Evolutionary conservation across 2,113 vertebrate genomes (phyloP).

Genomic region (Rhadina sibilatrix): DNA sequence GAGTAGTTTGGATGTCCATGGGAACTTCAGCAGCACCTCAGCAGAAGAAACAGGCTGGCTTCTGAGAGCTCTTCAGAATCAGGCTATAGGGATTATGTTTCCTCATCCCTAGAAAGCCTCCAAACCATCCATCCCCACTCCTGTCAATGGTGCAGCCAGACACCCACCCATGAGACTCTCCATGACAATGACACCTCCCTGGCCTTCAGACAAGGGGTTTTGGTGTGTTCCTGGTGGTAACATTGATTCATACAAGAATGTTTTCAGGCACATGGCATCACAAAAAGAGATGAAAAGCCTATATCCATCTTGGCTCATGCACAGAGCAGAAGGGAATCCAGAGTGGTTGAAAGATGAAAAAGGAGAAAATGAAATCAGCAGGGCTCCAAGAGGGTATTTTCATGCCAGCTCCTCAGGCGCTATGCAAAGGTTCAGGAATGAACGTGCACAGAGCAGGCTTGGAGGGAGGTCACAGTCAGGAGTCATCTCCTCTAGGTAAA

Average conservation of each 20-base stretch:
- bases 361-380: not conserved
- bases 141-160: not conserved
- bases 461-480: not conserved
- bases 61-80: not conserved
- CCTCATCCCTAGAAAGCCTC: not conserved
- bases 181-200: not conserved
- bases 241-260: not conserved
- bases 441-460: not conserved
- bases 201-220: not conserved
- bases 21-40: not conserved
- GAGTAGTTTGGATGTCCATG: not conserved
- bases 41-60: not conserved
- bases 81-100: not conserved
- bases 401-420: not conserved
- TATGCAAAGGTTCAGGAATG: slow-evolving; percentile 4
- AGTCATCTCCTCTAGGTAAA: not conserved
- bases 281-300: slow-evolving; percentile 23
- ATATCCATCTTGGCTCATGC: slow-evolving; percentile 15
- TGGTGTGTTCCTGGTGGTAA: not conserved
- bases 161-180: not conserved
- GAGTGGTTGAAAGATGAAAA: slow-evolving; percentile 12
- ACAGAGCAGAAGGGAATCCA: not conserved
- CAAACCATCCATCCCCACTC: not conserved
- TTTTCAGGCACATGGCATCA: not conserved
- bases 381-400: not conserved